phyloP scores from a whole-genome alignment of 1,140 invertebrate genomes.

The Sycophaga agraensis region DNA sequence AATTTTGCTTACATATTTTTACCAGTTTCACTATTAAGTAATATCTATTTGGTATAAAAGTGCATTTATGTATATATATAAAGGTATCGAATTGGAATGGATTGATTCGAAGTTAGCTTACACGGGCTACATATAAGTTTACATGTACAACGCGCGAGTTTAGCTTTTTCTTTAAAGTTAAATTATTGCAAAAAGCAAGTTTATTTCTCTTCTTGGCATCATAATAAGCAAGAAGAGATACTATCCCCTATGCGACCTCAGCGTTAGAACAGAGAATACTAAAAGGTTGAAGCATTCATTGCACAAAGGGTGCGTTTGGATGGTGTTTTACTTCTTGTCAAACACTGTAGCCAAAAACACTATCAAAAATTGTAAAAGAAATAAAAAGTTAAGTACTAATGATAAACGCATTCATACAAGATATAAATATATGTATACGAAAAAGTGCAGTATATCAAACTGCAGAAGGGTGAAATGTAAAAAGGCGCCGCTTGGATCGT shows the following conservation, averaged over 20 bases:
- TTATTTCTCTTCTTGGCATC: neutral
- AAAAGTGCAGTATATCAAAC: too few species aligned
- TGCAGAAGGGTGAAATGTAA: too few species aligned
- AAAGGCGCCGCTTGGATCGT: too few species aligned
- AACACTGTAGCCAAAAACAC: too few species aligned
- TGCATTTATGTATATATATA: slow-evolving; percentile 18
- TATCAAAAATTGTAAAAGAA: too few species aligned
- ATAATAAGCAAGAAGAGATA: neutral
- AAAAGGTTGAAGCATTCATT: too few species aligned
- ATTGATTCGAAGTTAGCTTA: slow-evolving; percentile 29
- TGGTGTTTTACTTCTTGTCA: neutral
- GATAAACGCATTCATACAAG: too few species aligned
- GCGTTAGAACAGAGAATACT: slow-evolving; percentile 1
- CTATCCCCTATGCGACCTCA: slow-evolving; percentile 3
- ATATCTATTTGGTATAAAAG: slow-evolving; percentile 32
- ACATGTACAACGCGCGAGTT: neutral
- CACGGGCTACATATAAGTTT: slow-evolving; percentile 7
- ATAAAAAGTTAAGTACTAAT: too few species aligned
- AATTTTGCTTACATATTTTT: neutral
- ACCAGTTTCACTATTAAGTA: slow-evolving; percentile 16
- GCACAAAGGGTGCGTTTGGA: neutral
- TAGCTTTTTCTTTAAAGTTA: slow-evolving; percentile 5
- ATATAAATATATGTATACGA: too few species aligned
- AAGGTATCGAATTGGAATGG: slow-evolving; percentile 29
- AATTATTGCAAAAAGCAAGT: slow-evolving; percentile 17